Base-by-base conservation (phyloP, 2,113 vertebrate species). In the Oenanthe oenanthe region DNA sequence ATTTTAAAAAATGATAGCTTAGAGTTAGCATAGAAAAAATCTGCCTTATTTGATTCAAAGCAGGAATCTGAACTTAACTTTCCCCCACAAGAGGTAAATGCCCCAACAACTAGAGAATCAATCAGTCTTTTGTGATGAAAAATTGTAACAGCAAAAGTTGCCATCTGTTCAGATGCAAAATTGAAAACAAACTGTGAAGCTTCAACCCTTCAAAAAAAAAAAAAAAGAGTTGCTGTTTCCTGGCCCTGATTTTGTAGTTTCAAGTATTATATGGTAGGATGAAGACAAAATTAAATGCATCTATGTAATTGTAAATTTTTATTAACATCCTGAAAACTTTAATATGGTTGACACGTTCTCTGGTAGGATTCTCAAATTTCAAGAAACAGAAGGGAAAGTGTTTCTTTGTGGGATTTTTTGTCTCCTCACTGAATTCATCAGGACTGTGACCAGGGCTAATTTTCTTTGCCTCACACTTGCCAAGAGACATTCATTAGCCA, bases 101-200 rank as follows among this genome's bases (percentile, higher is more conserved):
- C 47, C 67, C 75, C 75, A 66, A 88, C 47, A 93, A 43, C 63
- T 48, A 79, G 26, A 73, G 26, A 88, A 90, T 90, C 85, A 93
- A 92, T 92, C 92, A 83, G 62, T 42, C 34, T 79, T 82, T 94
- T 93, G 85, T 88, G 67, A 92, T 62, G 67, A 90, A 88, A 89
- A 88, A 82, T 68, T 65, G 12, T 61, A 82, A 57, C 53, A 92
- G 53, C 22, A 73, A 43, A 93, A 95, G 25, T 88, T 93, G 26
- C 78, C 93, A 94, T 92, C 93, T 95, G 85, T 89, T 96, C 85
- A 76, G 19, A 95, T 61, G 48, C 15, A 87, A 89, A 93, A 94
- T 61, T 61, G 45, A 90, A 96, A 95, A 88, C 73, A 91, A 95
- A 87, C 61, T 77, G 57, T 51, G 54, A 95, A 91, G 18, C 9